Base-by-base conservation (phyloP, 2,113 vertebrate genomes). In the Pomatostomus ruficeps region DNA sequence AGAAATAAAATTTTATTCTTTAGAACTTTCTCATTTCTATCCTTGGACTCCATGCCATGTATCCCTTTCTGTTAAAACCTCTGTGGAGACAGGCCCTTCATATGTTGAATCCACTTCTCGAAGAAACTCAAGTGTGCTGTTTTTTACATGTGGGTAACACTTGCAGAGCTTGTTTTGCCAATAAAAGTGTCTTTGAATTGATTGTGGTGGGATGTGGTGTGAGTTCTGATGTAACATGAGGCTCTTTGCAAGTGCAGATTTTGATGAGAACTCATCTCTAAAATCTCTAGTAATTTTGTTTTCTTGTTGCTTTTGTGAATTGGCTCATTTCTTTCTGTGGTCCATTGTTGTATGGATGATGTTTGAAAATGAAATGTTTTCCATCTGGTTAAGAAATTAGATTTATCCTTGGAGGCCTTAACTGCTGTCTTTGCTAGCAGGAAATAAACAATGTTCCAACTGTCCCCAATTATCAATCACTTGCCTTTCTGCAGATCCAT, bases 161-260 rank as follows among this genome's bases (percentile, higher is more conserved):
- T 95, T 91, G 91, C 65, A 74, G 88, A 96, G 51, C 68, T 96
- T 90, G 82, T 95, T 91, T 83, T 96, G 89, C 91, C 95, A 96
- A 91, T 80, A 88, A 75, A 79, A 94, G 67, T 86, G 45, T 83
- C 88, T 95, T 90, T 91, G 88, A 94, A 86, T 96, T 94, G 59
- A 51, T 46, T 93, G 89, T 90, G 59, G 55, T 96, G 94, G 85
- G 82, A 95, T 94, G 85, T 73, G n/a, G 68, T 90, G 40, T 1
- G 8, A 86, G 61, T 91, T 96, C 71, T 93, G 63, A 90, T 93
- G 75, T 85, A 83, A 79, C 35, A n/a, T n/a, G 35, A 83, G 51
- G 75, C 31, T 91, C 78, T 90, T 88, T 67, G 59, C 81, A 85
- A 93, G 82, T 46, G 63, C 35, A 63, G 48, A 86, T 91, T 96